Evolutionary conservation across 2,113 vertebrate genomes (phyloP), one percentile per base, ranked within the genome.

Genomic region (Arenaria interpres): DNA sequence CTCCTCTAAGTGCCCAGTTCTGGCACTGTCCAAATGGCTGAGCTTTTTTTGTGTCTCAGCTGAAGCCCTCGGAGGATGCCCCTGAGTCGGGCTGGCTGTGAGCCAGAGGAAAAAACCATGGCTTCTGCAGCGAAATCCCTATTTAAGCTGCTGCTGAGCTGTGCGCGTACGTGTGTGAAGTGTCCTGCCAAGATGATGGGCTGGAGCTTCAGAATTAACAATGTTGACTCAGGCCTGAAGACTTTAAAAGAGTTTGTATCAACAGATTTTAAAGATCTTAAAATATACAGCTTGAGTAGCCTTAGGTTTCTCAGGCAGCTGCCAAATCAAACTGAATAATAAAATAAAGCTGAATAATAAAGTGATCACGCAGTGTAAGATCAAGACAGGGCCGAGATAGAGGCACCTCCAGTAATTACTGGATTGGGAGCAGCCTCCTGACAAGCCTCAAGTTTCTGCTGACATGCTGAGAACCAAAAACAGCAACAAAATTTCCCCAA

Each of bases 251-350:
- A 95, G 94, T 96, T 96, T 97, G 85, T 98, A 96, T 96, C 97
- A 98, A 98, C 96, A 98, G 95, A 97, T 96, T 98, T 98, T 98
- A 97, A 97, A 97, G 97, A 94, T 90, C 90, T 97, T 95, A 97
- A 98, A 98, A 97, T 97, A 98, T 90, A 96, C 96, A 97, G 87
- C 94, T 97, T 74, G 96, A 98, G 96, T 97, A 98, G 96, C 98
- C 97, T 97, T 92, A 91, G 97, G 98, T 97, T 98, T 94, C 96
- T 94, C 77, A 94, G 95, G 80, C 96, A 95, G 93, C 96, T 97
- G 93, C 97, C 94, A 97, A 98, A 98, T 98, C 98, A 98, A 98
- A 98, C 97, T 45, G 98, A 98, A 98, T 98, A 98, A 97, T 98
- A 98, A 98, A 98, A 95, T 97, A 96, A 97, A 98, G 78, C 14